Evolutionary conservation across 1,140 invertebrate genomes (phyloP).

Genomic region (Hylyphantes graminicola): DNA sequence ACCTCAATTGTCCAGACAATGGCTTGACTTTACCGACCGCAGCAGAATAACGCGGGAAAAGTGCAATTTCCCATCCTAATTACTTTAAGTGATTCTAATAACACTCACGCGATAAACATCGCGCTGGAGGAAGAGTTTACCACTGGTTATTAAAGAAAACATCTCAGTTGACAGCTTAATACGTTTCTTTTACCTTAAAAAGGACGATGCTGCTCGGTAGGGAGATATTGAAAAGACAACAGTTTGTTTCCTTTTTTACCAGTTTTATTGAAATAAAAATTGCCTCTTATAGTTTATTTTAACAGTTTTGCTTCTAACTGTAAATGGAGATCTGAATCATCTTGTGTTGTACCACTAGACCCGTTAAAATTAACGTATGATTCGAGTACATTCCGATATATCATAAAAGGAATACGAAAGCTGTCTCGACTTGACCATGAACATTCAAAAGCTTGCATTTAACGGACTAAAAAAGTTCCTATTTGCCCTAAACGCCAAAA

Average conservation of each 20-base stretch:
- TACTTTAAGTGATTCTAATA: constrained; percentile 42
- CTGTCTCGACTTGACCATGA: too few species aligned
- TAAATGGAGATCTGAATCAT: too few species aligned
- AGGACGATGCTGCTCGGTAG: not conserved
- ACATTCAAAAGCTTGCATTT: not conserved
- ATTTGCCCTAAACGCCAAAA: too few species aligned
- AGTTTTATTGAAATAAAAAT: too few species aligned
- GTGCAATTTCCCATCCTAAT: constrained; percentile 21
- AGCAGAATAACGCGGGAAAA: constrained; percentile 4
- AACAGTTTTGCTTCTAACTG: too few species aligned
- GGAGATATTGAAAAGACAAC: not conserved
- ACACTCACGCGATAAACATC: constrained; percentile 31
- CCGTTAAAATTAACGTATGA: too few species aligned
- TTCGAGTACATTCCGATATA: too few species aligned
- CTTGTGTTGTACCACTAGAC: too few species aligned
- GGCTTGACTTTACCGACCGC: not conserved
- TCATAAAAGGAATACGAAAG: too few species aligned
- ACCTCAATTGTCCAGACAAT: not conserved
- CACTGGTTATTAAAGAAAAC: constrained; percentile 39
- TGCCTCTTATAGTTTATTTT: too few species aligned
- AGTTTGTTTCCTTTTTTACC: too few species aligned
- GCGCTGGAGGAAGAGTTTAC: constrained; percentile 1
- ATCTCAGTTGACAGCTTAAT: constrained; percentile 35
- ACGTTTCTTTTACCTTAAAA: not conserved
- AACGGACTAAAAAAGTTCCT: not conserved